Evolutionary conservation across 2,797 vertebrate species (phyloP).

Genomic region (Acrossocheilus fasciatus): DNA sequence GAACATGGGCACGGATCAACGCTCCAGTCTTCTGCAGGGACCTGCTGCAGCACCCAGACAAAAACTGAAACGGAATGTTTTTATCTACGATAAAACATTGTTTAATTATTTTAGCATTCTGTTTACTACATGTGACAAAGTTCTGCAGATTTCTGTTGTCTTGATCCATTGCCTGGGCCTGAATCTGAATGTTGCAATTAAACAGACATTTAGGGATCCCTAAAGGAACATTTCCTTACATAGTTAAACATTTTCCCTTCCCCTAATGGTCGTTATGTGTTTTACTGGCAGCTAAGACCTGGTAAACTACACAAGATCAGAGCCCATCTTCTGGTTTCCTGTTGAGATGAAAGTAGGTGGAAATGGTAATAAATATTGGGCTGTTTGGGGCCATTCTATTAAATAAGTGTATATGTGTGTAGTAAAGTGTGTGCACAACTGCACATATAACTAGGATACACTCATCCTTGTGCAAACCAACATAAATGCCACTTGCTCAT

Average conservation of each 20-base stretch:
- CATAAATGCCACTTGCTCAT: not conserved
- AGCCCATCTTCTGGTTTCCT: conserved; percentile 52
- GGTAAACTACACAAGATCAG: conserved; percentile 42
- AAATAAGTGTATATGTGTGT: conserved; percentile 30
- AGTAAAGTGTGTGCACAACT: not conserved
- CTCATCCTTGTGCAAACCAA: not conserved
- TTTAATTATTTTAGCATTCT: not conserved
- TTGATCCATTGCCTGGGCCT: not conserved
- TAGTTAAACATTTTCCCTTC: conserved; percentile 15
- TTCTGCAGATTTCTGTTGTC: not conserved
- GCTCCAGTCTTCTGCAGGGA: conserved; percentile 21
- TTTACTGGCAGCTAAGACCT: conserved; percentile 43
- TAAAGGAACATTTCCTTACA: conserved; percentile 12
- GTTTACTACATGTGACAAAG: not conserved
- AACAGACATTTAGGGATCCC: conserved; percentile 8
- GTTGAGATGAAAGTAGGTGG: conserved; percentile 58
- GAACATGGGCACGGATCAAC: conserved; percentile 31
- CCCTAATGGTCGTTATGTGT: conserved; percentile 50
- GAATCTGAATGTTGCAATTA: not conserved
- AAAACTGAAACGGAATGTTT: not conserved
- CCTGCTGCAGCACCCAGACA: not conserved
- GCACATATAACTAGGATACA: not conserved
- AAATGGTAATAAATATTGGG: conserved; percentile 16
- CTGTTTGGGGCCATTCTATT: conserved; percentile 38
- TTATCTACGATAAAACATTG: not conserved